phyloP scores from a whole-genome alignment of 2,888 invertebrate species.

The Napeogenes inachia region DNA sequence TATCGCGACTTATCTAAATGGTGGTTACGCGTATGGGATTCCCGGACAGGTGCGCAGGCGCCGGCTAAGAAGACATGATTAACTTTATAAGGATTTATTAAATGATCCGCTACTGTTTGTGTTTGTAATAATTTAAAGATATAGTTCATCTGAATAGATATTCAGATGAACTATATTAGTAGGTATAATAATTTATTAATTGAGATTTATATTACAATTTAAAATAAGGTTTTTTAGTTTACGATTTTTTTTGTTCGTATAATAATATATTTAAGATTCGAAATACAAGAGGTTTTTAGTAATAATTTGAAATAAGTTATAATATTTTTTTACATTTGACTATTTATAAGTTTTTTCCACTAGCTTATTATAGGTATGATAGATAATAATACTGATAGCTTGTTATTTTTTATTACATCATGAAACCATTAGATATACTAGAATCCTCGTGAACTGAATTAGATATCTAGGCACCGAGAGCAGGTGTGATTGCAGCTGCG shows the following conservation, averaged over 20 bases:
- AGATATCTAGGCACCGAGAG: constrained; percentile 38
- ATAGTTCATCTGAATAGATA: too few relatives aligned
- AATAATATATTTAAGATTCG: too few relatives aligned
- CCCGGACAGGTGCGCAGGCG: constrained; percentile 23
- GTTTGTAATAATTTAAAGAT: too few relatives aligned
- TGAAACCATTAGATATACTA: constrained; percentile 33
- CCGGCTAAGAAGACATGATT: constrained; percentile 14
- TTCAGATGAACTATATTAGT: too few relatives aligned
- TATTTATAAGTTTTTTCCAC: neutral
- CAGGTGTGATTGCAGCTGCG: constrained; percentile 62
- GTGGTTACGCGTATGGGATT: constrained; percentile 15
- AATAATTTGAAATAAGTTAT: too few relatives aligned
- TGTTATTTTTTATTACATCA: constrained; percentile 16
- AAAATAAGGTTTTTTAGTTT: too few relatives aligned
- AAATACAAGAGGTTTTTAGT: too few relatives aligned
- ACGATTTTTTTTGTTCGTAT: too few relatives aligned
- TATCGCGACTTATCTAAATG: constrained; percentile 17
- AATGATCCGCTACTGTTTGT: neutral
- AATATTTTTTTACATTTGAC: too few relatives aligned
- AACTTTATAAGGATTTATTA: constrained; percentile 9
- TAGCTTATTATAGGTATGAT: neutral
- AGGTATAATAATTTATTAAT: too few relatives aligned
- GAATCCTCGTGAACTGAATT: constrained; percentile 43
- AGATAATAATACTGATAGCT: neutral
- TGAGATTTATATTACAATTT: too few relatives aligned